Conservation (phyloP, 2,888 invertebrate species). For the Nasonia oneida region DNA sequence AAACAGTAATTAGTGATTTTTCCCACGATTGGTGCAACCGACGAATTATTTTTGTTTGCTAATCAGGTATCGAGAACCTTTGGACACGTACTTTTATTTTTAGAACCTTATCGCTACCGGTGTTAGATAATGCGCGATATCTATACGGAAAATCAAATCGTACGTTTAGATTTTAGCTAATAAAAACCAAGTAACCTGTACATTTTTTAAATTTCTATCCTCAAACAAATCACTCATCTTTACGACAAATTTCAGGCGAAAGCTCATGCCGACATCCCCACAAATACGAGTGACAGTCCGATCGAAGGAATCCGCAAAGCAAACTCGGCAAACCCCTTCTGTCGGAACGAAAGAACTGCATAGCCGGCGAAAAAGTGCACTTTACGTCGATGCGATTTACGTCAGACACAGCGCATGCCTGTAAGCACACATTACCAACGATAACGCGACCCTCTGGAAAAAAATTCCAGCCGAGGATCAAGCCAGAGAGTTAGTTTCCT, state of each 20-base stretch:
- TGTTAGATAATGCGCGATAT: neutral
- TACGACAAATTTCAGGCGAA: neutral
- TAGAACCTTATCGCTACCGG: neutral
- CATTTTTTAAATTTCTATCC: neutral
- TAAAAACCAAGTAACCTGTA: no score
- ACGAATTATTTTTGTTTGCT: neutral
- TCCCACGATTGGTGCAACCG: neutral
- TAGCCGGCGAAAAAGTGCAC: neutral
- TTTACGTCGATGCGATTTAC: slow-evolving; percentile 36
- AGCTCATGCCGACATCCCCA: neutral
- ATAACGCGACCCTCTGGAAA: neutral
- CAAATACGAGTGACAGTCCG: neutral
- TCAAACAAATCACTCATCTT: neutral
- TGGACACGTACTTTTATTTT: neutral
- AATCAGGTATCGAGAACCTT: neutral
- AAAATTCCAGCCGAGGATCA: slow-evolving; percentile 14
- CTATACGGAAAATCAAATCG: neutral
- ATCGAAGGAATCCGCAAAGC: neutral
- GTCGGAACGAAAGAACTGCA: neutral
- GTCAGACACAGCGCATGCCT: neutral
- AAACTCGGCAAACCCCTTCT: neutral
- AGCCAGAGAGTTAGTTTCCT: neutral
- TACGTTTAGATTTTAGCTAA: neutral
- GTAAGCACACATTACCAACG: neutral
- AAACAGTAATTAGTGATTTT: neutral